Evolutionary conservation across 2,888 invertebrate genomes (phyloP), one percentile per base, ranked within the genome.

Genomic region (Synanthedon tipuliformis): DNA sequence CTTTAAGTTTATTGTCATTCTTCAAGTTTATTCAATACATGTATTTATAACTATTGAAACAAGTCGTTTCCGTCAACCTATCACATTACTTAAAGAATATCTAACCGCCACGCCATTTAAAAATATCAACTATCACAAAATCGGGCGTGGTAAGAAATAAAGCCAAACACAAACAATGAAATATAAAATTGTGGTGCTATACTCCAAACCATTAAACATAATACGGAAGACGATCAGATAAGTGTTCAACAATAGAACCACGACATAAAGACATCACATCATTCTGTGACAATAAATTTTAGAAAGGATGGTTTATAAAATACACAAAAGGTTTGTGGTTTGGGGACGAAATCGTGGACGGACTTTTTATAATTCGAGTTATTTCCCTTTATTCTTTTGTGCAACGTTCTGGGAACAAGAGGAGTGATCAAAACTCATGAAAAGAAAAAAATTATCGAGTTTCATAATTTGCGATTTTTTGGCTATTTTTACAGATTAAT

Each of bases 211-310:
- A 81, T 81, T 81, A 79, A 70, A 78, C 69, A 73, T 69, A 78
- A 82, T 73, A 75, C 71, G 64, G 69, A 64, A 75, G 69, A 75
- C 73, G 81, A 87, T 86, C 84, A 83, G 87, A 86, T 87, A 87
- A 84, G 78, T 83, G 78, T 69, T 65, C 61, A 68, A 86, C 83
- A 85, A 87, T 79, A 62, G 81, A 70, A 65, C 65, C 70, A 68
- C 70, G 73, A 73, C 73, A 86, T 87, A 86, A 84, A 86, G 86
- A 87, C 85, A 84, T 86, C 87, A 85, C 84, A 86, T 85, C 80
- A 82, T 81, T 81, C 77, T 72, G 71, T 70, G 69, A 83, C 83
- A 82, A 79, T 87, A 87, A 85, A 86, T 85, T 81, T 73, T 66
- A 67, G 71, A 77, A 81, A 79, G 80, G 78, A 75, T 83, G 83